Conservation (phyloP, 2,888 invertebrate genomes). For the Aleiodes leptofemur region DNA sequence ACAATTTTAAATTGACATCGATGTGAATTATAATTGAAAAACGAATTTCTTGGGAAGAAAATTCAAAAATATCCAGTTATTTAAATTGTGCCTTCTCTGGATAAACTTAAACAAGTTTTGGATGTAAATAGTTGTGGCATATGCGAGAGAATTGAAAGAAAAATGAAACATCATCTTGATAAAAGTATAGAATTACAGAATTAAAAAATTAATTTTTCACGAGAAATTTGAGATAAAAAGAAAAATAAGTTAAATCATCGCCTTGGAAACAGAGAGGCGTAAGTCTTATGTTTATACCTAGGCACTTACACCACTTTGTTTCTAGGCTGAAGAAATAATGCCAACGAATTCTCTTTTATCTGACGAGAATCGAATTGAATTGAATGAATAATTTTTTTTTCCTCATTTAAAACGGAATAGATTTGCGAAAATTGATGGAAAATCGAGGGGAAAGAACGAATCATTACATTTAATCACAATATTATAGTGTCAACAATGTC, state of each 20-base stretch:
- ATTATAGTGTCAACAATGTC: neutral
- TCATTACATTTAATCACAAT: neutral
- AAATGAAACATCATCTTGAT: neutral
- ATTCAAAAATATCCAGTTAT: neutral
- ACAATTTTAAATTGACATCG: too few species aligned
- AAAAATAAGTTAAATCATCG: neutral
- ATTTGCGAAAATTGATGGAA: neutral
- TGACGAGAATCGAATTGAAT: neutral
- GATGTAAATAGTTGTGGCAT: conserved; percentile 29
- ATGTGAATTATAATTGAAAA: too few species aligned
- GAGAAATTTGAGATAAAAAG: conserved; percentile 8
- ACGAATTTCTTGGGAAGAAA: too few species aligned
- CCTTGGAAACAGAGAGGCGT: too few species aligned
- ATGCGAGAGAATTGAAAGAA: neutral
- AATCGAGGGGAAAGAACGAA: neutral
- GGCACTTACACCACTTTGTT: too few species aligned
- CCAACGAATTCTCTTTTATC: neutral
- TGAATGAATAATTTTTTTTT: neutral
- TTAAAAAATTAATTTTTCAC: conserved; percentile 34
- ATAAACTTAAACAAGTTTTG: neutral
- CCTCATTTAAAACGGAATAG: too few species aligned
- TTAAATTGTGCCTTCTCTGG: neutral
- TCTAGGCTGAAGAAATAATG: neutral
- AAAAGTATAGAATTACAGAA: conserved; percentile 26
- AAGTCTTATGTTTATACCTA: too few species aligned